phyloP scores from a whole-genome alignment of 1,140 invertebrate species.

The Drosophila novamexicana region DNA sequence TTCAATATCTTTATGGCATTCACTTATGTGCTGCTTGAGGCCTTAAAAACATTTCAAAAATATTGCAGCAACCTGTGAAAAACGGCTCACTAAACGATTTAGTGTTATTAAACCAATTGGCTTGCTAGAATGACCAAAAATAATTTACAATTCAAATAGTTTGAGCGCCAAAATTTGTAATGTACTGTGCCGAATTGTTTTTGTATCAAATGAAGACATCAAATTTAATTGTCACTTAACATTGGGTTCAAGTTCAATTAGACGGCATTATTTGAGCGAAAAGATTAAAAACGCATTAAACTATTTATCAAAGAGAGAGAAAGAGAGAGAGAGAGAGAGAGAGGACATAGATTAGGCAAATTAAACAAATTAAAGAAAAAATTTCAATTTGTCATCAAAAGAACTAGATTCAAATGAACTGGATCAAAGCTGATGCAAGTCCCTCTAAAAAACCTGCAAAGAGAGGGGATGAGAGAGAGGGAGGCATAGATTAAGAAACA shows the following conservation, averaged over 20 bases:
- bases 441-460: not conserved
- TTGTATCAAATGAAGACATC: conserved; percentile 59
- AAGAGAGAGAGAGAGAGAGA: too few species aligned
- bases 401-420: too few species aligned
- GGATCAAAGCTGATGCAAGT: too few species aligned
- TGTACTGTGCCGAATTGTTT: conserved; percentile 48
- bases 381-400: too few species aligned
- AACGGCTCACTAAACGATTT: conserved; percentile 9
- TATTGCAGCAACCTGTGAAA: conserved; percentile 9
- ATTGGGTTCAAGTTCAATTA: conserved; percentile 70
- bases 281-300: conserved; percentile 20
- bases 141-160: not conserved
- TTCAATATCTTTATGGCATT: conserved; percentile 54
- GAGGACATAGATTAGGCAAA: too few species aligned
- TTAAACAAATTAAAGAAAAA: too few species aligned
- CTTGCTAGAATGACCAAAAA: not conserved
- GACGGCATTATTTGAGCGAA: conserved; percentile 37
- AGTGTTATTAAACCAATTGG: conserved; percentile 4
- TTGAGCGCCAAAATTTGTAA: not conserved
- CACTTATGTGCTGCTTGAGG: conserved; percentile 23
- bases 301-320: not conserved
- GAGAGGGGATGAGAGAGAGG: not conserved
- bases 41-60: conserved; percentile 7
- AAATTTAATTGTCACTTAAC: conserved; percentile 72
- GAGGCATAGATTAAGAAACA: too few species aligned